Conservation (phyloP, 2,113 vertebrate species). For the Halcyon senegalensis region DNA sequence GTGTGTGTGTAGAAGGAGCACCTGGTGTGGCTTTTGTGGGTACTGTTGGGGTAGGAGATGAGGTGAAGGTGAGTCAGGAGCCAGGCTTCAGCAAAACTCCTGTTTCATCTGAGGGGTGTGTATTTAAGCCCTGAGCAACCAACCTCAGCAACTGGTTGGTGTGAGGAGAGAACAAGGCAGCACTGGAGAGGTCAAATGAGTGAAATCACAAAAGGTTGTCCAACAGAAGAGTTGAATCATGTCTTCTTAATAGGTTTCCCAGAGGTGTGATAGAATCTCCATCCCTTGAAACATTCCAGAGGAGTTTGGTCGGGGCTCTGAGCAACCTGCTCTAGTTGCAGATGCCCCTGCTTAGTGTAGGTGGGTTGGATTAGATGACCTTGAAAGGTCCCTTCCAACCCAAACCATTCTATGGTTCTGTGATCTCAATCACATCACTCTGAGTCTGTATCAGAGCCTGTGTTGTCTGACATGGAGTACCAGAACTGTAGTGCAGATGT, state of each 20-base stretch:
- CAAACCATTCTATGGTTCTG: background rate
- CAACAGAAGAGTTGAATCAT: background rate
- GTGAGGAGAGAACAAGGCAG: background rate
- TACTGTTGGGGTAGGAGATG: background rate
- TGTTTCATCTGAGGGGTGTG: background rate
- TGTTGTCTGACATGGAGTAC: background rate
- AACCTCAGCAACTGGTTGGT: background rate
- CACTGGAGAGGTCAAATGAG: background rate
- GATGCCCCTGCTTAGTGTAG: background rate
- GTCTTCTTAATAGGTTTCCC: too few relatives aligned
- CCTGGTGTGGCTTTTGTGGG: background rate
- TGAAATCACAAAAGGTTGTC: background rate
- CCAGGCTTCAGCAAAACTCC: background rate
- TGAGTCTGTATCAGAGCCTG: background rate
- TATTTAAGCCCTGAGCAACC: background rate
- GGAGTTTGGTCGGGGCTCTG: background rate
- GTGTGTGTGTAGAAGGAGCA: background rate
- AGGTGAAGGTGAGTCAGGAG: background rate
- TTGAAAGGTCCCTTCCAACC: background rate
- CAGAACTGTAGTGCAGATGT: too few relatives aligned
- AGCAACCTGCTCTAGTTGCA: background rate
- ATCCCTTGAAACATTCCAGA: background rate
- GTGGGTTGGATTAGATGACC: background rate
- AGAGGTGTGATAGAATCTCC: background rate
- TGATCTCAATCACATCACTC: rapidly evolving